Conservation (phyloP, 2,797 vertebrate species). For the Anisognathus igniventris region DNA sequence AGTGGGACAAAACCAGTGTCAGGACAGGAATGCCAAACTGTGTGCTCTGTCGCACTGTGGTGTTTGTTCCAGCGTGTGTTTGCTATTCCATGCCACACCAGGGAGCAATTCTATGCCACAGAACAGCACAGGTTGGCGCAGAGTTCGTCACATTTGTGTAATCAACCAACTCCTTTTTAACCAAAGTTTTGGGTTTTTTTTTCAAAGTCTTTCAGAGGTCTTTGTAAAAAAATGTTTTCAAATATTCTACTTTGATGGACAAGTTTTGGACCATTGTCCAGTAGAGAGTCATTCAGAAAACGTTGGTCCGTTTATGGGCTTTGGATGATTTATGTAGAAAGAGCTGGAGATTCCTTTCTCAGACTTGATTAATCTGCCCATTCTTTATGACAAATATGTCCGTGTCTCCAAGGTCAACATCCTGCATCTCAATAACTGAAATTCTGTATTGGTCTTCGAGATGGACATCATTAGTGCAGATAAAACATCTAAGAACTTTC, state of each 20-base stretch:
- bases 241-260: neutral
- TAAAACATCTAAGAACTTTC: neutral
- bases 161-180: neutral
- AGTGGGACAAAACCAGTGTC: neutral
- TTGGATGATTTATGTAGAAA: neutral
- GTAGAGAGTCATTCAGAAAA: accelerated
- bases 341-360: neutral
- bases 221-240: neutral
- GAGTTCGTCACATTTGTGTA: accelerated
- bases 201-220: neutral
- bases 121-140: neutral
- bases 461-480: neutral
- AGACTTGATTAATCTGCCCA: neutral
- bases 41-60: accelerated
- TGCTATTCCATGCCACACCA: neutral
- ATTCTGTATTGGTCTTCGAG: neutral
- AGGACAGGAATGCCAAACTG: neutral
- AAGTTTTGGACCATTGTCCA: neutral
- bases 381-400: neutral
- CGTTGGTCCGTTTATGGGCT: accelerated
- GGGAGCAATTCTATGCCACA: neutral
- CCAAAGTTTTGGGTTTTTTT: neutral
- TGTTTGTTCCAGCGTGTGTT: neutral
- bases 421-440: neutral
- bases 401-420: neutral